These are phyloP conservation scores for Pararge aegeria DNA, from an alignment of 1,140 invertebrate genomes.

Conservation along the genomic window DNA sequence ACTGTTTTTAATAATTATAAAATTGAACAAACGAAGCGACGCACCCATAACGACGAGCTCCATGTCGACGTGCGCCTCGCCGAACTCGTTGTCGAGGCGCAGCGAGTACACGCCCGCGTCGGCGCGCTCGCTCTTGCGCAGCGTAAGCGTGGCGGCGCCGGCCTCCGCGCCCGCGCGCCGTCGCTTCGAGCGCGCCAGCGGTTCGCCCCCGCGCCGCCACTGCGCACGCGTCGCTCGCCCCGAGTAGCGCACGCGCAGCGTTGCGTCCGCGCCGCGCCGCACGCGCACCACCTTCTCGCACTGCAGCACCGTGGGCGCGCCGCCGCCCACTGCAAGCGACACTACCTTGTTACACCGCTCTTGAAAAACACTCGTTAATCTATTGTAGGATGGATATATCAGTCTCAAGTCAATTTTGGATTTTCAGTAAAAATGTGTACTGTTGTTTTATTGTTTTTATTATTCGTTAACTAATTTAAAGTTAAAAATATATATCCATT, in stretches of 20 bases:
- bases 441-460: too few relatives aligned
- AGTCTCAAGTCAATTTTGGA: too few relatives aligned
- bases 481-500: background rate
- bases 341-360: background rate
- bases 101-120: conserved; percentile 88
- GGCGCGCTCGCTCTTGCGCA: conserved; percentile 86
- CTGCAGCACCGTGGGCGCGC: conserved; percentile 84
- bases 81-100: conserved; percentile 86
- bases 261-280: conserved; percentile 84
- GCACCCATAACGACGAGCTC: conserved; percentile 87
- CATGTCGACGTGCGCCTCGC: conserved; percentile 84
- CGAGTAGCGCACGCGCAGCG: conserved; percentile 86
- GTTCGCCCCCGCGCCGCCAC: conserved; percentile 86
- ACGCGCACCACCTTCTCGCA: conserved; percentile 84
- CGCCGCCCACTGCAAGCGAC: conserved; percentile 21
- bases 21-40: too few relatives aligned
- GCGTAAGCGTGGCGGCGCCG: conserved; percentile 85
- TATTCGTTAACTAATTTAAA: too few relatives aligned
- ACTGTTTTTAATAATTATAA: too few relatives aligned
- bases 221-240: conserved; percentile 85
- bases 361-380: too few relatives aligned
- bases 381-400: too few relatives aligned
- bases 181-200: conserved; percentile 83
- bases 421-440: too few relatives aligned
- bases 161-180: conserved; percentile 82